Percentiles rank a stretch among this genome's conserved stretches.
phyloP scores from a whole-genome alignment of 2,113 vertebrate species.

The Bambusicola thoracicus region DNA sequence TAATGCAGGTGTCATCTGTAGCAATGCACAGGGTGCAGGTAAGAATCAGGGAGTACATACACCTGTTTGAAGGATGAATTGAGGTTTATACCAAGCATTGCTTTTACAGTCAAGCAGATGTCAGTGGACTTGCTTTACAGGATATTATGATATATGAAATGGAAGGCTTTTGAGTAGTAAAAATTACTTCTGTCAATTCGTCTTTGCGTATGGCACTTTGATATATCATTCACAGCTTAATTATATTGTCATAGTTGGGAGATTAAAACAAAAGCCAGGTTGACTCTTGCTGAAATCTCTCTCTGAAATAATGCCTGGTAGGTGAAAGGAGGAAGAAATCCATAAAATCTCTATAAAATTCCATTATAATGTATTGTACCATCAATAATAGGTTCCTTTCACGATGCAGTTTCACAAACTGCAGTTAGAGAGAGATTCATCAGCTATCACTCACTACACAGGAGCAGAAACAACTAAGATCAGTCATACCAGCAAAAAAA shows the following conservation, averaged over 20 bases:
- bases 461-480: background rate
- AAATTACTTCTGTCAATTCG: conserved; percentile 50
- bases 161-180: conserved; percentile 48
- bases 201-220: conserved; percentile 59
- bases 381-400: conserved; percentile 42
- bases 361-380: conserved; percentile 38
- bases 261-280: conserved; percentile 60
- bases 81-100: conserved; percentile 14
- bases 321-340: conserved; percentile 41
- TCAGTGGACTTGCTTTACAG: conserved; percentile 53
- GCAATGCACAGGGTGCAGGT: background rate
- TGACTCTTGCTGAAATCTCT: conserved; percentile 41
- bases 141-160: conserved; percentile 55
- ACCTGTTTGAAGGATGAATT: conserved; percentile 26
- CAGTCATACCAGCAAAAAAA: background rate
- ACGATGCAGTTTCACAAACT: background rate
- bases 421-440: background rate
- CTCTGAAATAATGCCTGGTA: conserved; percentile 47
- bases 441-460: background rate
- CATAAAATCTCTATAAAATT: conserved; percentile 48
- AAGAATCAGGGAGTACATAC: background rate
- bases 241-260: conserved; percentile 65
- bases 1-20: background rate
- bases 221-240: conserved; percentile 67
- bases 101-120: conserved; percentile 50